Base-by-base conservation (phyloP, 1,140 invertebrate genomes). In the Neodiprion virginianus region DNA sequence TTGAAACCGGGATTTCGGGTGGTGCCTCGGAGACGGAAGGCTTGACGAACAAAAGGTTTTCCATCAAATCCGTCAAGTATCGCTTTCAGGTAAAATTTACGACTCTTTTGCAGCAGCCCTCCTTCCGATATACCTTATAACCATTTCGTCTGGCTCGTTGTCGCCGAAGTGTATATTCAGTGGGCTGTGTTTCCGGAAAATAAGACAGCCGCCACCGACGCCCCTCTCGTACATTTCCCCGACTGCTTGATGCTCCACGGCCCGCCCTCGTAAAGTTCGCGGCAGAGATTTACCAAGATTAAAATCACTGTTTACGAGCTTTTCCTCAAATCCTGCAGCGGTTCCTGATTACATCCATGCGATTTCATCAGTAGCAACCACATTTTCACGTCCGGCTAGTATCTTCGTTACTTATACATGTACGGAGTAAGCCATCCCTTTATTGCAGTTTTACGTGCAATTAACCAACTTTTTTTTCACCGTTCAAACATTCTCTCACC, bases 11-110 rank as follows among this genome's bases (percentile, higher is more conserved):
- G 53, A 61, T 61, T 61, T 61, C n/a, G 11, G 53, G 53, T 61
- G 53, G 53, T 61, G 53, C 53, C 53, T 61, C 53, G 53, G n/a
- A 61, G 53, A 8, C 53, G 53, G 8, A 8, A 61, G 53, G 53
- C 11, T 17, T 17, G n/a, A 61, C 53, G 53, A 17, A 61, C 53
- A 61, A 61, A 61, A 61, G 53, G 53, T 61, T 61, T 61, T 61
- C 53, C 53, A 61, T 61, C 53, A 61, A 61, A 61, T 61, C 53
- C n/a, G 11, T 0, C 11, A 17, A 17, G 53, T 61, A 61, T 61
- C 53, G 53, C 11, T 61, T 61, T 61, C 53, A 61, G 53, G 53
- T 61, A 61, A 61, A 61, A 61, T 61, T 61, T 61, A 61, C 53
- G 53, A 61, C 53, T 8, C 53, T 61, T 61, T 61, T 61, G 7